These are phyloP conservation scores for Caerostris extrusa DNA, from an alignment of 1,140 invertebrate species.

Conservation along the genomic window DNA sequence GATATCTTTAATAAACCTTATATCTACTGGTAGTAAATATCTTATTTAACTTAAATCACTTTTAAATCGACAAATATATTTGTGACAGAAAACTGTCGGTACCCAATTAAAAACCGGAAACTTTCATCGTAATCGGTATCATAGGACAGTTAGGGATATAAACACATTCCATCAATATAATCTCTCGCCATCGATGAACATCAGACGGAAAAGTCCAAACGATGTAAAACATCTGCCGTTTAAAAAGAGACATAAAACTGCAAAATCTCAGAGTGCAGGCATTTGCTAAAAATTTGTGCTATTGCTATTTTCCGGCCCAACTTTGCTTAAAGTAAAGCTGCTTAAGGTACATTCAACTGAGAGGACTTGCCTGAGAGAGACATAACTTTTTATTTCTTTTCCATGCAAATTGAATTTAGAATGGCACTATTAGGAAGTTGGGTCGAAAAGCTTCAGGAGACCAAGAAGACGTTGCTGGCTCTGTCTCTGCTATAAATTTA, in stretches of 20 bases:
- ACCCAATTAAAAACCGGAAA: too few species aligned
- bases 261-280: neutral
- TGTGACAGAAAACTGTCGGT: too few species aligned
- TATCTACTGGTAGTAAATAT: too few species aligned
- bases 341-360: neutral
- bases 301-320: neutral
- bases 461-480: neutral
- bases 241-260: slow-evolving; percentile 41
- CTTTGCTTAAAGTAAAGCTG: neutral
- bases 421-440: neutral
- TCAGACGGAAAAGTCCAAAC: neutral
- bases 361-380: too few species aligned
- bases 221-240: slow-evolving; percentile 27
- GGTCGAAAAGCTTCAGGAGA: neutral
- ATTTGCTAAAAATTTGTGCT: neutral
- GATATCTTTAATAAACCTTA: too few species aligned
- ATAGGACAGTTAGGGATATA: too few species aligned
- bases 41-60: too few species aligned
- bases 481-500: neutral
- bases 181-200: neutral
- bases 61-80: too few species aligned
- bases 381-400: slow-evolving; percentile 2
- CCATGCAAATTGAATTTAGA: slow-evolving; percentile 7
- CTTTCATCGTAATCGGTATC: too few species aligned
- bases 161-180: too few species aligned